A percentile compares a stretch with the other conserved stretches of the same genome.
Conservation (phyloP, 37 sponge, comb jelly and placozoan genomes). For the Haliclona indistincta region DNA sequence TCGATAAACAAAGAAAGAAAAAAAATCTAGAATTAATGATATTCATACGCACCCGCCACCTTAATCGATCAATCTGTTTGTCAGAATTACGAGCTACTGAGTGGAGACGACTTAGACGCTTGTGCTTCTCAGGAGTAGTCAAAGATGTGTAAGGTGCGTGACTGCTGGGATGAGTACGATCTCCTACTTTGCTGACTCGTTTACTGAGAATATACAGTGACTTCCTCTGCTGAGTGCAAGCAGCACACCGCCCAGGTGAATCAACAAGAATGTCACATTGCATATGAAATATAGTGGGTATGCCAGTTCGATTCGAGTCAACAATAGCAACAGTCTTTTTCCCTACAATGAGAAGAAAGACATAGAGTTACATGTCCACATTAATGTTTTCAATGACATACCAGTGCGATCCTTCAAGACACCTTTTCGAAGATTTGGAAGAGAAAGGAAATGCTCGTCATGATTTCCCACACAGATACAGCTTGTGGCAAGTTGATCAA, state of each 20-base stretch:
- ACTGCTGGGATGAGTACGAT: conserved; percentile 22
- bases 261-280: conserved; percentile 23
- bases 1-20: too few relatives aligned
- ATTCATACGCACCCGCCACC: too few relatives aligned
- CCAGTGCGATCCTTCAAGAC: conserved; percentile 1
- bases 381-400: neutral
- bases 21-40: too few relatives aligned
- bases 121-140: neutral
- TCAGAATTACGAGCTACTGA: neutral
- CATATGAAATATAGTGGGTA: conserved; percentile 20
- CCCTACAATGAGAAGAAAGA: conserved; percentile 2
- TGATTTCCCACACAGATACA: conserved; percentile 11
- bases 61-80: neutral
- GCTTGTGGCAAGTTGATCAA: too few relatives aligned
- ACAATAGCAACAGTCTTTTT: conserved; percentile 4
- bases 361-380: neutral
- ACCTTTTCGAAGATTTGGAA: neutral
- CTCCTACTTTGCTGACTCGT: neutral
- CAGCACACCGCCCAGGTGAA: conserved; percentile 11
- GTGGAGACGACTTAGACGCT: conserved; percentile 4
- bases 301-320: conserved; percentile 9
- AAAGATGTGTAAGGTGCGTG: neutral
- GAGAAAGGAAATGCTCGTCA: conserved; percentile 15
- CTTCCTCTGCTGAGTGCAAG: conserved; percentile 15
- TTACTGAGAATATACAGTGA: conserved; percentile 6